Evolutionary conservation across 2,113 vertebrate species (phyloP), one percentile per base, ranked within the genome.

Genomic region (Heliornis fulica): DNA sequence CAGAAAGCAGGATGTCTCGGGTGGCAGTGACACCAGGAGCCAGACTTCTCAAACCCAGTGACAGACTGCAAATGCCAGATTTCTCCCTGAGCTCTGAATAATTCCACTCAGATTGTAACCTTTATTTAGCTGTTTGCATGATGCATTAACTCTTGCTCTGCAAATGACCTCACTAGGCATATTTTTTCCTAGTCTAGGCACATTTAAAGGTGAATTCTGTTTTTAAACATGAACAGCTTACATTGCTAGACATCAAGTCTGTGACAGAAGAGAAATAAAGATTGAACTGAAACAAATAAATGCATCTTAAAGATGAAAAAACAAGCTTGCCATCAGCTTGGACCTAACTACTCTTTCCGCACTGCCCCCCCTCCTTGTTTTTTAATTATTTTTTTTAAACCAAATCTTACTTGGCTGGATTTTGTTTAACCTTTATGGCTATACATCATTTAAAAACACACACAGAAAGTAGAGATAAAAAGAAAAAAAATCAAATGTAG

Each of bases 71-170:
- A 97, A 97, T 93, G 74, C 90, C 93, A 87, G 85, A 88, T 97
- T 90, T 87, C 78, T 96, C 78, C 94, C 95, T 95, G 94, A 95
- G 92, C 92, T 90, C 93, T 79, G 83, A 96, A 92, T 97, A 97
- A 97, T 97, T 96, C 95, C 94, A 70, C 93, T 96, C 91, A 96
- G 94, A 95, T 92, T 96, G 95, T 95, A 97, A 95, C 91, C 93
- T 96, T 97, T 97, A 97, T 97, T 97, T 97, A 96, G 95, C 95
- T 97, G 94, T 97, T 97, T 96, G 96, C 88, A 86, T 93, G 92
- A 89, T 95, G 88, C 86, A 93, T 97, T 97, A 97, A 95, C 93
- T 96, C 88, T 97, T 96, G 93, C 86, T 96, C 91, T 71, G 82
- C 96, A 93, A 83, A 92, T 93, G 92, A 97, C 93, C 94, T 94